Evolutionary conservation across 2,113 vertebrate genomes (phyloP), one percentile per base, ranked within the genome.

Genomic region (Protobothrops flavoviridis): DNA sequence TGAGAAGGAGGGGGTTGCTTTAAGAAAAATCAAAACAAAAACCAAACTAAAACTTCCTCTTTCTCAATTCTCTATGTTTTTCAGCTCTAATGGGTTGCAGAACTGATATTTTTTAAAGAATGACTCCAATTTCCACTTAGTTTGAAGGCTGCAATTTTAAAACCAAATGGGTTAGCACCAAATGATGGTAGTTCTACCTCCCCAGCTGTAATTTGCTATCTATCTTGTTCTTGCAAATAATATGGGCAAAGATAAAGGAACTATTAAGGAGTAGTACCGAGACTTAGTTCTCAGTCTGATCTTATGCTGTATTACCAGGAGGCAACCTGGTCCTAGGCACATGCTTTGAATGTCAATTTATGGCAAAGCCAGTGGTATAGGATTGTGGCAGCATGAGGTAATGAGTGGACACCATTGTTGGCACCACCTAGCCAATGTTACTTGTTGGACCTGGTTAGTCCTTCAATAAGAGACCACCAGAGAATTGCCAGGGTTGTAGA

Each of bases 81-180:
- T 88, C 87, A 88, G 87, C 50, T 88, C 87, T 88, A 88, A 88
- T 88, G 53, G 53, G 21, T 88, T 88, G 53, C 20, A 9, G 74
- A 56, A 89, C 59, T 59, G 55, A 89, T 56, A 59, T 89, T 89
- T 89, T 89, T 23, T 24, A 89, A 89, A 39, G 55, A 43, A 59
- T 45, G 55, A 89, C 55, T 89, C 33, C 21, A 57, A 59, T 59
- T 89, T 89, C 88, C 55, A 89, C 88, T 89, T 59, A 89, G 88
- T 23, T 59, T 59, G 88, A 57, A 89, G 88, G 55, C 88, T 89
- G 88, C 55, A 89, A 89, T 89, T 89, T 89, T 59, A 59, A 59
- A 59, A 89, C n/a, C 55, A 89, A 89, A 89, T 45, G 55, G 57
- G 55, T 59, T 89, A 59, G 88, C 57, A 43, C 23, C 12, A 55